phyloP scores from a whole-genome alignment of 2,797 vertebrate species.

The Macropus fuliginosus region DNA sequence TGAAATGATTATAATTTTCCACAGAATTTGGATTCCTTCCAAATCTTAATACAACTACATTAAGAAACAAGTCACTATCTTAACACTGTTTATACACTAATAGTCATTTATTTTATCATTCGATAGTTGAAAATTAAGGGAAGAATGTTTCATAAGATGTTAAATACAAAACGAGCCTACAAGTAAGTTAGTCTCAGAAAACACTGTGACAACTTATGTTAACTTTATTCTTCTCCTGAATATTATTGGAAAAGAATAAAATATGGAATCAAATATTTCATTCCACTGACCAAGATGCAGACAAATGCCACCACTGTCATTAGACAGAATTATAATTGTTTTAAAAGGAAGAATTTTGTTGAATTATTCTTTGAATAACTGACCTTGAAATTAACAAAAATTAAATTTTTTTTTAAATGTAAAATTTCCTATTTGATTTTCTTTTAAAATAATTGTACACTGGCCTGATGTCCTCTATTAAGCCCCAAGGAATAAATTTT shows the following conservation, averaged over 20 bases:
- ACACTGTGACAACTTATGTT: conserved; percentile 41
- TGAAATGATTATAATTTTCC: conserved; percentile 50
- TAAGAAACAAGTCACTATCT: conserved; percentile 66
- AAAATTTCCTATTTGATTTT: background rate
- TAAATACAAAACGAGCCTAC: conserved; percentile 23
- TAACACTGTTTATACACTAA: conserved; percentile 61
- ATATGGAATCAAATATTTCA: background rate
- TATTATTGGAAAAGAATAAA: conserved; percentile 31
- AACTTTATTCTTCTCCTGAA: background rate
- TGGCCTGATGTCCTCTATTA: background rate
- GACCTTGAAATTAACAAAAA: conserved; percentile 14
- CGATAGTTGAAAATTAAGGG: conserved; percentile 58
- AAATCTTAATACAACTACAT: conserved; percentile 50
- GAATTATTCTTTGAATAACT: background rate
- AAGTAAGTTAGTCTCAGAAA: conserved; percentile 49
- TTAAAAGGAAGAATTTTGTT: conserved; percentile 16
- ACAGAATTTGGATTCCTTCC: conserved; percentile 56
- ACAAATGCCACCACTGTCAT: background rate
- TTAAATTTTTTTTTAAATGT: background rate
- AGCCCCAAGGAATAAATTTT: background rate
- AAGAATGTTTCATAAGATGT: conserved; percentile 66
- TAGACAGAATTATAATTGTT: conserved; percentile 16
- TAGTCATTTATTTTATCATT: conserved; percentile 64
- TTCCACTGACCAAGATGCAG: conserved; percentile 2
- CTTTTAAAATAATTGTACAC: background rate